Base-by-base conservation (phyloP, 1,140 invertebrate species). In the Trypoxylus dichotomus region DNA sequence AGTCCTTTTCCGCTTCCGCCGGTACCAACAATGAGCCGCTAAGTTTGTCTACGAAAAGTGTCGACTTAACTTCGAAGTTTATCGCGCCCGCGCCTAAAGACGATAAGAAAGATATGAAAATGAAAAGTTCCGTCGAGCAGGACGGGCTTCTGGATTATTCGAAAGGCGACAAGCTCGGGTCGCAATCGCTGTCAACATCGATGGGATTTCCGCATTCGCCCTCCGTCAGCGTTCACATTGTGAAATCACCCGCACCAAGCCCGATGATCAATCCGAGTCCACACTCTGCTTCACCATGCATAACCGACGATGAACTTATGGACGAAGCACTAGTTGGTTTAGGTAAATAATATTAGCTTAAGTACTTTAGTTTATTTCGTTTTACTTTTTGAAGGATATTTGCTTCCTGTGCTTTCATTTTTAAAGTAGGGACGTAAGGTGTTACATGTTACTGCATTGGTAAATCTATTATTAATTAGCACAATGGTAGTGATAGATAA, bases 281-380 rank as follows among this genome's bases (percentile, higher is more conserved):
- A 2, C 92, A 93, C 82, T 93, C 93, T 3, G 90, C 91, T 43
- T 95, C 94, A 1, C 94, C 95, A 5, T 93, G 92, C 80, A 93
- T 94, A 77, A 95, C 94, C 76, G 95, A 96, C 82, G 95, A 96
- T 85, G 95, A 96, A 82, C 90, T 96, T 1, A 95, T 96, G 93
- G 95, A 96, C 84, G 95, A 95, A 83, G 94, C 94, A 1, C 86
- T 96, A 24, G 93, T 94, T 41, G 93, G 93, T 63, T 87, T 92
- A 87, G 92, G 90, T 25, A 91, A 91, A 87, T 91, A 87, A 89
- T 74, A 68, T 68, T 68, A 68, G 60, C 11, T 15, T 68, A 68
- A 68, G 60, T 68, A 68, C 24, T 68, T 68, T 68, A 68, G 60
- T 68, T 68, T 2, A 5, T 68, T 68, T 68, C 27, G 15, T 19